Conservation (phyloP, 2,797 vertebrate species). For the Onychomys leucogaster region DNA sequence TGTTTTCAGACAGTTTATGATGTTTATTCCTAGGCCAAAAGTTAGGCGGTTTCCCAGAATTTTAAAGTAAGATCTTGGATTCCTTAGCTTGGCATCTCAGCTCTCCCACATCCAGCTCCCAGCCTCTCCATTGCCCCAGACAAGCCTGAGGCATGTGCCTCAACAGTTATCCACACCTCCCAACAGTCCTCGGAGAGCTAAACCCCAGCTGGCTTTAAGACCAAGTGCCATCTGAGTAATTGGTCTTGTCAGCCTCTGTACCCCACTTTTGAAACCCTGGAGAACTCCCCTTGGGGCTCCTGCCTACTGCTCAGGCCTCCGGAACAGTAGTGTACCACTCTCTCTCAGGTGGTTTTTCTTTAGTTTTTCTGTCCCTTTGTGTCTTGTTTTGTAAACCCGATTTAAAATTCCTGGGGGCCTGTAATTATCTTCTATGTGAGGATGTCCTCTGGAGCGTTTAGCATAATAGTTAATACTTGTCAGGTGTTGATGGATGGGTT, state of each 20-base stretch:
- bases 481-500: constrained; percentile 19
- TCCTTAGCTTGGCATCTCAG: constrained; percentile 32
- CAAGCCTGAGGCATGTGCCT: not conserved
- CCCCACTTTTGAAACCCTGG: not conserved
- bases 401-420: constrained; percentile 42
- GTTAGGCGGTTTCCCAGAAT: constrained; percentile 35
- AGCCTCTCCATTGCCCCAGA: not conserved
- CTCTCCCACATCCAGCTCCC: not conserved
- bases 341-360: not conserved
- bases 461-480: not conserved
- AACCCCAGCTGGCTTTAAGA: not conserved
- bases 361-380: constrained; percentile 40
- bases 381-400: constrained; percentile 56
- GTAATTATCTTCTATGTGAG: not conserved
- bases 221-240: not conserved
- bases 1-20: constrained; percentile 49
- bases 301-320: not conserved
- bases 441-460: not conserved
- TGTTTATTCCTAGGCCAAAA: constrained; percentile 28
- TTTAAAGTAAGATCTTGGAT: constrained; percentile 39
- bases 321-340: not conserved
- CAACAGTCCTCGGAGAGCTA: not conserved
- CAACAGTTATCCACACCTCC: not conserved
- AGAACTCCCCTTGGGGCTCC: not conserved
- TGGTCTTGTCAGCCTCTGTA: not conserved